Evolutionary conservation across 2,888 invertebrate genomes (phyloP).

Genomic region (Plebejus melissa): DNA sequence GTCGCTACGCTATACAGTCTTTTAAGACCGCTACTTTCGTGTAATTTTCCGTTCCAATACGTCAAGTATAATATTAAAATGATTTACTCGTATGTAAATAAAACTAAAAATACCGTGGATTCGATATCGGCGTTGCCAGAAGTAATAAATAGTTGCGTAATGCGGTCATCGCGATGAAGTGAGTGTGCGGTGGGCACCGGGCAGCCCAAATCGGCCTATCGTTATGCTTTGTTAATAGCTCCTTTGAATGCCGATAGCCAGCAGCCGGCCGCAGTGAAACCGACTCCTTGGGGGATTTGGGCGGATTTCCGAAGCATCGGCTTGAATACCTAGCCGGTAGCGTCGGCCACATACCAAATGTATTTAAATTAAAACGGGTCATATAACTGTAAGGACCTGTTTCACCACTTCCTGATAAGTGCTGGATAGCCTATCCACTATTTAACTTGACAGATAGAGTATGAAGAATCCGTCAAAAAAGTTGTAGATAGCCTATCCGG

Average conservation of each 20-base stretch:
- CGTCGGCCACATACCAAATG: slow-evolving; percentile 10
- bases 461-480: too few species aligned
- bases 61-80: not conserved
- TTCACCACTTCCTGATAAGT: too few species aligned
- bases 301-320: slow-evolving; percentile 57
- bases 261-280: slow-evolving; percentile 58
- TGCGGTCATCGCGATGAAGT: slow-evolving; percentile 12
- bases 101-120: slow-evolving; percentile 15
- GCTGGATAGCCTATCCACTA: too few species aligned
- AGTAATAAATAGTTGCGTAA: slow-evolving; percentile 19
- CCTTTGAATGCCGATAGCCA: slow-evolving; percentile 61
- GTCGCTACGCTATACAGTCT: not conserved
- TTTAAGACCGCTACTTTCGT: not conserved
- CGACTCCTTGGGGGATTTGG: slow-evolving; percentile 62
- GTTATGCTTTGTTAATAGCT: slow-evolving; percentile 58
- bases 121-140: slow-evolving; percentile 16
- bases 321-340: slow-evolving; percentile 24
- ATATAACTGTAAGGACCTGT: not conserved
- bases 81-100: slow-evolving; percentile 1
- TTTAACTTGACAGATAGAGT: too few species aligned
- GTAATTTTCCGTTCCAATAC: not conserved
- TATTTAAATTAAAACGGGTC: slow-evolving; percentile 15
- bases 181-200: not conserved
- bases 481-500: too few species aligned
- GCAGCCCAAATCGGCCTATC: slow-evolving; percentile 56